These are phyloP conservation scores for Aeoliscus strigatus DNA, from an alignment of 2,797 vertebrate genomes.

Conservation along the genomic window DNA sequence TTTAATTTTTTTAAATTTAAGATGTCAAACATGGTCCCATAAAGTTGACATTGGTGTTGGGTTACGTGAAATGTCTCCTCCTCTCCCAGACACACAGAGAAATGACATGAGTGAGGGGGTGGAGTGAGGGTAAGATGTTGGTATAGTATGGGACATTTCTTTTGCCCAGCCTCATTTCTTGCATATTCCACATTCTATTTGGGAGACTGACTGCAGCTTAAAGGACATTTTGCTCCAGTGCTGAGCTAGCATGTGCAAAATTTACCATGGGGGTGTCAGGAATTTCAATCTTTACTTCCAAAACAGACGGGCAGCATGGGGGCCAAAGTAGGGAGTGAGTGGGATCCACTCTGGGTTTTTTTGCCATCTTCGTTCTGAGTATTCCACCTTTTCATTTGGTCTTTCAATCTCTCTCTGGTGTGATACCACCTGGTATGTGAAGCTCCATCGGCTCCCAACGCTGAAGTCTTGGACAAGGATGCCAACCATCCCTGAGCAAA, in stretches of 20 bases:
- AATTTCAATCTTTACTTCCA: conserved; percentile 92
- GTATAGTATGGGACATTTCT: conserved; percentile 51
- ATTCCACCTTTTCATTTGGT: conserved; percentile 11
- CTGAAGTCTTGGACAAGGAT: conserved; percentile 48
- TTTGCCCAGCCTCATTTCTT: conserved; percentile 48
- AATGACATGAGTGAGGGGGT: conserved; percentile 45
- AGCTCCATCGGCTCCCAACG: conserved; percentile 8
- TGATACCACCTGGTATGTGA: conserved; percentile 30
- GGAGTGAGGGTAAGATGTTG: conserved; percentile 45
- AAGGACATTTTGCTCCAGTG: conserved; percentile 46
- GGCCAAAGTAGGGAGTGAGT: conserved; percentile 45
- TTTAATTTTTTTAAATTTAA: too few species aligned
- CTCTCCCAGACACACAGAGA: conserved; percentile 29
- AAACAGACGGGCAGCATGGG: conserved; percentile 69
- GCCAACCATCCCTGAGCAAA: conserved; percentile 39
- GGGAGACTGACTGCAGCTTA: conserved; percentile 42
- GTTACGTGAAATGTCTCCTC: too few species aligned
- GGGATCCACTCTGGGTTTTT: conserved; percentile 28
- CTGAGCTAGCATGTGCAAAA: conserved; percentile 77
- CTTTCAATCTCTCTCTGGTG: conserved; percentile 7
- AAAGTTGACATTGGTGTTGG: too few species aligned
- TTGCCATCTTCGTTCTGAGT: conserved; percentile 10
- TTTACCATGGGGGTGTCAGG: conserved; percentile 85
- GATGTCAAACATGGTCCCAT: too few species aligned
- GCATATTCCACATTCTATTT: conserved; percentile 60